Base-by-base conservation (phyloP, 2,888 invertebrate genomes). In the Coremacera marginata region DNA sequence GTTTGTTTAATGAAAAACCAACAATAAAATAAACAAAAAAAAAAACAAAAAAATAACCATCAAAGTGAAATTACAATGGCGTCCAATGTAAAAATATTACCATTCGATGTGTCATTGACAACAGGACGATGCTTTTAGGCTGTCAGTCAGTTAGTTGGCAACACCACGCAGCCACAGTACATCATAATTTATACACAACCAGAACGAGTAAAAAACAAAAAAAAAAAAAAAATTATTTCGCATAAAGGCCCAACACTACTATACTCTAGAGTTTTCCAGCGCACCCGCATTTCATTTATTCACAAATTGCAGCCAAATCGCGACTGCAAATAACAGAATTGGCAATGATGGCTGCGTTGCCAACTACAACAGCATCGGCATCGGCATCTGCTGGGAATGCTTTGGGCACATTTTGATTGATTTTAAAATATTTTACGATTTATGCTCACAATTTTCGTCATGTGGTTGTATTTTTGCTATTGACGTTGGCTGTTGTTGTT, bases 391-490 rank as follows among this genome's bases (percentile, higher is more conserved):
- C 27, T 22, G 55, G 55, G 55, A 55, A 19, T 55, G 19, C 22
- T 14, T 9, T 52, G 27, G 9, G 37, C 16, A 22, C 19, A 16
- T 75, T 81, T 80, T 80, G 80, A 81, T 81, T 81, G 80, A 80
- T 81, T 81, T 81, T 78, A 79, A 81, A 80, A 81, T 60, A 80
- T 80, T 81, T 71, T 78, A 74, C 78, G 78, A 80, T 81, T 81
- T 79, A 81, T 81, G 81, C 72, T 77, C 72, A 75, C 77, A 76
- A 78, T 78, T 81, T 80, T 79, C 72, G 76, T 52, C 70, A 67
- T 67, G 51, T 70, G 70, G 52, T n/a, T n/a, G n/a, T 16, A 31
- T 52, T 44, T 25, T 22, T 7, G 49, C 14, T 9, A 9, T 44
- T 44, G 49, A 19, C 31, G 19, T 44, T 55, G 70, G n/a, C 76